phyloP scores from a whole-genome alignment of 2,113 vertebrate species.

The Synchiropus splendidus region DNA sequence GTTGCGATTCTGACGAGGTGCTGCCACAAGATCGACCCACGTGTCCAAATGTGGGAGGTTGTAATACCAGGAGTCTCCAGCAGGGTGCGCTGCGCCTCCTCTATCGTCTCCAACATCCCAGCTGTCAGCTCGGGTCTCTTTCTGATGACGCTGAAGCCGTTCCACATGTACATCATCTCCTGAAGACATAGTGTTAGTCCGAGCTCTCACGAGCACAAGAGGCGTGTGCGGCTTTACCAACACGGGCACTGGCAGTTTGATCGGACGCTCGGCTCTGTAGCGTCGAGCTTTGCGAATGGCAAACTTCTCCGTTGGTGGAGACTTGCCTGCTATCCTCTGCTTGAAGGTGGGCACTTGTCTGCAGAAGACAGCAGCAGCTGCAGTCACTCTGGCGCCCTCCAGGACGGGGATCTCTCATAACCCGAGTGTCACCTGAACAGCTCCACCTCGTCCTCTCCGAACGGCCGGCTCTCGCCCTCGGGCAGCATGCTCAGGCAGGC shows the following conservation, averaged over 20 bases:
- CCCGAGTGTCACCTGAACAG: slow-evolving; percentile 78
- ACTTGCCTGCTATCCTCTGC: slow-evolving; percentile 78
- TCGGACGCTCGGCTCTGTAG: slow-evolving; percentile 53
- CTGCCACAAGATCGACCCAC: no score
- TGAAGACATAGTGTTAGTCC: slow-evolving; percentile 13
- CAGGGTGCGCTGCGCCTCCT: slow-evolving; percentile 62
- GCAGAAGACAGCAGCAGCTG: slow-evolving; percentile 3
- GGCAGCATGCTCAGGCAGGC: slow-evolving; percentile 76
- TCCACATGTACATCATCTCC: slow-evolving; percentile 85
- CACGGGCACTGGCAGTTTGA: slow-evolving; percentile 64
- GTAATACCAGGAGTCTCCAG: slow-evolving; percentile 56
- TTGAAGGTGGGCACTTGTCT: slow-evolving; percentile 72
- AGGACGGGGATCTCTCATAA: no score
- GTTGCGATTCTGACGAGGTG: no score
- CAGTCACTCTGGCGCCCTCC: no score
- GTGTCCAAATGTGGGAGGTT: not conserved
- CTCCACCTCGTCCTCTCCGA: slow-evolving; percentile 70
- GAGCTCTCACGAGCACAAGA: not conserved
- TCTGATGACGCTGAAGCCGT: slow-evolving; percentile 71
- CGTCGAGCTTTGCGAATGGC: slow-evolving; percentile 74
- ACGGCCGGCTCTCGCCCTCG: slow-evolving; percentile 59
- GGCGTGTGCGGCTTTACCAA: slow-evolving; percentile 51
- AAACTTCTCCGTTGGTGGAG: slow-evolving; percentile 76
- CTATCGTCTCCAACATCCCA: slow-evolving; percentile 65
- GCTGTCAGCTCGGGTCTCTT: slow-evolving; percentile 62